Base-by-base conservation (phyloP, 2,888 invertebrate species). In the Patella caerulea region DNA sequence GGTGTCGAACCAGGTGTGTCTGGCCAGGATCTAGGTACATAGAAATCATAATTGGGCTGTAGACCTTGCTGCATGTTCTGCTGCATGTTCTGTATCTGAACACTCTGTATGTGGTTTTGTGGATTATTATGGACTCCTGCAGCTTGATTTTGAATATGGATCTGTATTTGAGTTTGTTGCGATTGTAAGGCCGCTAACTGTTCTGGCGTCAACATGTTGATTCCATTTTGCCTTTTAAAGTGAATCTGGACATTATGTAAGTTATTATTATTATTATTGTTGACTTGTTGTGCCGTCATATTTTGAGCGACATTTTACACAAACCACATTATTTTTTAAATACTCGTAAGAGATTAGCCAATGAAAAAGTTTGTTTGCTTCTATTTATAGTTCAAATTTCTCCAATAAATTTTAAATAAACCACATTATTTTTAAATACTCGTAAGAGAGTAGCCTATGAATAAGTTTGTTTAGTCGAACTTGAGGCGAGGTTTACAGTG, bases 191-290 rank as follows among this genome's bases (percentile, higher is more conserved):
- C 83, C 78, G 92, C 93, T 77, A 76, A 73, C 72, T 94, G 94
- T 90, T 95, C 94, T 76, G 93, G 91, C 76, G 85, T 84, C 71
- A 79, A 76, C 70, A 84, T 80, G 15, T 75, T 78, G 73, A 78
- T 77, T 54, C 78, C 80, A 70, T 79, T 80, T 24, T 79, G 76
- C 69, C 80, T 74, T 65, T 65, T 65, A 15, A 65, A 19, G 11
- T 55, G 19, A 55, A 56, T 52, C 54, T 73, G 73, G 12, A 34
- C n/a, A 15, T 65, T 65, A 19, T 54, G 79, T 71, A 65, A 74
- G 55, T 80, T 80, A n/a, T 73, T 52, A 29, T 73, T 73, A 54
- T 73, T 65, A 24, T 19, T 24, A 12, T 65, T 19, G 19, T 74
- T 70, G 14, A 72, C 15, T 59, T 78, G 9, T 45, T 74, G 54